Conservation (phyloP, 1,140 invertebrate species). For the Heterodera carotae region DNA sequence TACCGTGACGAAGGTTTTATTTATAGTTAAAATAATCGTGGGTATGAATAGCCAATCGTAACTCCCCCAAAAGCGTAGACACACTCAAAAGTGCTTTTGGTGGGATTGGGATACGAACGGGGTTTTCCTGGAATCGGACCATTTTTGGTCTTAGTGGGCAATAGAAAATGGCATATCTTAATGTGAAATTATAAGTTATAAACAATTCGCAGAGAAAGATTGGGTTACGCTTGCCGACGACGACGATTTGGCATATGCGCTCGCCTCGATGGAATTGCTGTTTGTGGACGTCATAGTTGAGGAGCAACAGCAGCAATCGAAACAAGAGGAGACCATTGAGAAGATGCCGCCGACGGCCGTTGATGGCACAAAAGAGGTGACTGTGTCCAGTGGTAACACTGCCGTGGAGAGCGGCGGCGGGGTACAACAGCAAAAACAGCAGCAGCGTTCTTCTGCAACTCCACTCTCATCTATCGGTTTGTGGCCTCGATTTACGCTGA, state of each 20-base stretch:
- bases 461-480: slow-evolving; percentile 9
- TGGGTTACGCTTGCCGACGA: slow-evolving; percentile 54
- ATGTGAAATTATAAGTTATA: background rate
- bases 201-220: slow-evolving; percentile 47
- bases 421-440: background rate
- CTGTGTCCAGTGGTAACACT: background rate
- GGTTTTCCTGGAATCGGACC: no score
- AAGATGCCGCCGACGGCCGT: background rate
- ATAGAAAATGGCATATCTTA: no score
- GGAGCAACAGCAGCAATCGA: background rate
- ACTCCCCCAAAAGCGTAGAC: no score
- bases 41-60: no score
- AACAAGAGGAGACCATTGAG: background rate
- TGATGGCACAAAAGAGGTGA: background rate
- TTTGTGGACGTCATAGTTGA: slow-evolving; percentile 40
- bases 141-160: no score
- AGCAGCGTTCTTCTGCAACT: slow-evolving; percentile 23
- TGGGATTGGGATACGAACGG: no score
- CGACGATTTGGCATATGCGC: slow-evolving; percentile 48
- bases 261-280: slow-evolving; percentile 36
- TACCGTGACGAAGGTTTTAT: slow-evolving; percentile 51
- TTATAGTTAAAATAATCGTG: no score
- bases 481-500: no score
- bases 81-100: no score
- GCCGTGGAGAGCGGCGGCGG: background rate